phyloP scores from a whole-genome alignment of 2,797 vertebrate species.

The Galagoides demidoff region DNA sequence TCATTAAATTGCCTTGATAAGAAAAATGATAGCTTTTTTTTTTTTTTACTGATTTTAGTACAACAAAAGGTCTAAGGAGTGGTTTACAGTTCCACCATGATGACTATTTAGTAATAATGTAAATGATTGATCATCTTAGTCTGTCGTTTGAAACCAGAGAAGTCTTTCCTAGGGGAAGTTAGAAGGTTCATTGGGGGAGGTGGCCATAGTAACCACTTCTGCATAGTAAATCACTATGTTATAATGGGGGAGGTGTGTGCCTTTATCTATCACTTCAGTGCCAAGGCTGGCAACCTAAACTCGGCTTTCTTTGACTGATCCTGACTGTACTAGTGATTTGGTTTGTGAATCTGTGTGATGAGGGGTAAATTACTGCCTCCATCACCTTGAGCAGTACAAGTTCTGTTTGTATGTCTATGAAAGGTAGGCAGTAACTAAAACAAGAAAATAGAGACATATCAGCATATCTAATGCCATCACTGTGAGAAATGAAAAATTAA shows the following conservation, averaged over 20 bases:
- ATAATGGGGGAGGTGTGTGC: not conserved
- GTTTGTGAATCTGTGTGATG: constrained; percentile 63
- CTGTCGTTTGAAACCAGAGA: constrained; percentile 45
- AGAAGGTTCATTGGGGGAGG: constrained; percentile 60
- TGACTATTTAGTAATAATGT: constrained; percentile 25
- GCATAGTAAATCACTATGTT: constrained; percentile 70
- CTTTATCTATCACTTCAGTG: constrained; percentile 41
- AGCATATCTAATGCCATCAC: constrained; percentile 50
- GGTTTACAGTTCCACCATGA: not conserved
- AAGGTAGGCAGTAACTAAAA: constrained; percentile 74
- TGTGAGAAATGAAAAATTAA: constrained; percentile 65
- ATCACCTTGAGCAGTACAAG: constrained; percentile 39
- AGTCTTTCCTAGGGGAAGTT: constrained; percentile 54
- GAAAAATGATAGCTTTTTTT: not conserved
- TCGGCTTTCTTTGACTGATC: constrained; percentile 69
- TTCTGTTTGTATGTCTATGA: constrained; percentile 71
- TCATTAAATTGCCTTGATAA: constrained; percentile 41
- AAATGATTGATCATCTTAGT: constrained; percentile 11
- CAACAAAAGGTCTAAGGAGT: constrained; percentile 1
- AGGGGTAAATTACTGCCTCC: constrained; percentile 60
- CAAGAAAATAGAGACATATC: constrained; percentile 60
- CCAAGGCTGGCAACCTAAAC: constrained; percentile 73
- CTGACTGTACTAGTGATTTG: constrained; percentile 62
- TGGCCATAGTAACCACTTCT: constrained; percentile 71
- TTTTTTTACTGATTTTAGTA: constrained; percentile 31